Base-by-base conservation (phyloP, 2,888 invertebrate genomes). In the Lomographa bimaculata region DNA sequence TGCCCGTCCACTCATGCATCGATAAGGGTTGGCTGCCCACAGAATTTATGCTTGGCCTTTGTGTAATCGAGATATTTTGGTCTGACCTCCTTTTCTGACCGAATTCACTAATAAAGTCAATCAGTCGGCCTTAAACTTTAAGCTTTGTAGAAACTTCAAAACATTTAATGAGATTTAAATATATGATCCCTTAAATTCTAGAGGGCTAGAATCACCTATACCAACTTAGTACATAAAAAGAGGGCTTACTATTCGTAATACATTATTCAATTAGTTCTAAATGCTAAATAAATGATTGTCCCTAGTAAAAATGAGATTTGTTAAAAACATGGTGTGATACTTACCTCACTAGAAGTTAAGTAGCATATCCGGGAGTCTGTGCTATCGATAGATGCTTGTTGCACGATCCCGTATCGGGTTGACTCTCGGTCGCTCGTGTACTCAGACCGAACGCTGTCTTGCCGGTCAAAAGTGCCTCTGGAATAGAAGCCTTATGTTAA, bases 291-390 rank as follows among this genome's bases (percentile, higher is more conserved):
- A n/a, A n/a, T n/a, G n/a, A n/a, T n/a, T n/a, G n/a, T n/a, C n/a
- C n/a, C n/a, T n/a, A n/a, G n/a, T n/a, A n/a, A n/a, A n/a, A n/a
- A n/a, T n/a, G n/a, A n/a, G n/a, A n/a, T n/a, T n/a, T n/a, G n/a
- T n/a, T n/a, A n/a, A n/a, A n/a, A n/a, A n/a, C n/a, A n/a, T n/a
- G n/a, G n/a, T n/a, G n/a, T n/a, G n/a, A 5, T 1, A 92, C 97
- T 94, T 91, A 97, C 97, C 96, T 97, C 97, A 55, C 97, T 97
- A 26, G 97, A 97, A 56, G 97, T 97, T 75, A 97, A 92, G 89
- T 97, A 97, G 89, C 97, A 97, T 63, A 97, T 93, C 64, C 97
- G 92, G 54, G 97, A 97, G 89, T 97, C 97, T 5, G 97, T 97
- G 89, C 97, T 97, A 79, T 97, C 97, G 51, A 97, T 94, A 32